A percentile compares a stretch with the other conserved stretches of the same genome.
phyloP scores from a whole-genome alignment of 2,888 invertebrate genomes.

The Gisinianus flammeolus region DNA sequence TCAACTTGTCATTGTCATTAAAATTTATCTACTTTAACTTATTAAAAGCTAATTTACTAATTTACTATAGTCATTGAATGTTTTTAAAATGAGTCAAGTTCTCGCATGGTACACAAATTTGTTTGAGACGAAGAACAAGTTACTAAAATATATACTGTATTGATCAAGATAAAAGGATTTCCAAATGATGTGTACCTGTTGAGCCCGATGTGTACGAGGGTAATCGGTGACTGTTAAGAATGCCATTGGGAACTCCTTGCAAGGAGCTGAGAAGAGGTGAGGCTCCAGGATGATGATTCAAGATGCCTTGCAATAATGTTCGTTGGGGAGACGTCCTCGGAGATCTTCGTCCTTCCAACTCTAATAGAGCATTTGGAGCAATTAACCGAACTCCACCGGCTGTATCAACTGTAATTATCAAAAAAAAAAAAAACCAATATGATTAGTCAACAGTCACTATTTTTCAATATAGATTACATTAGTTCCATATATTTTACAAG shows the following conservation, averaged over 20 bases:
- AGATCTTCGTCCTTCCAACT: conserved; percentile 59
- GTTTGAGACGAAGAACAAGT: no score
- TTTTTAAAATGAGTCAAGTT: background rate
- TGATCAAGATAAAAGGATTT: no score
- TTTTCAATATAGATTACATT: no score
- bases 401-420: conserved; percentile 55
- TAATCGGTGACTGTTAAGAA: conserved; percentile 56
- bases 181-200: conserved; percentile 50
- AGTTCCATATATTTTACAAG: no score
- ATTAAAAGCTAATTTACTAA: conserved; percentile 4
- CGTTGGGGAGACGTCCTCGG: conserved; percentile 58
- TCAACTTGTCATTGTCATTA: background rate
- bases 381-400: conserved; percentile 57
- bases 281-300: conserved; percentile 59
- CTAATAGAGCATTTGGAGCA: conserved; percentile 56
- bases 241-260: conserved; percentile 57
- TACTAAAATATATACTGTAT: no score
- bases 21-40: conserved; percentile 2
- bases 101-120: no score
- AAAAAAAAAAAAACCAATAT: conserved; percentile 17
- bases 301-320: conserved; percentile 59
- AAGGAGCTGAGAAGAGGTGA: conserved; percentile 55
- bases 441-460: background rate
- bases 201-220: conserved; percentile 58
- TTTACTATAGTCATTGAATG: background rate